These are phyloP conservation scores for Eulithis prunata DNA, from an alignment of 2,888 invertebrate genomes.

Conservation along the genomic window DNA sequence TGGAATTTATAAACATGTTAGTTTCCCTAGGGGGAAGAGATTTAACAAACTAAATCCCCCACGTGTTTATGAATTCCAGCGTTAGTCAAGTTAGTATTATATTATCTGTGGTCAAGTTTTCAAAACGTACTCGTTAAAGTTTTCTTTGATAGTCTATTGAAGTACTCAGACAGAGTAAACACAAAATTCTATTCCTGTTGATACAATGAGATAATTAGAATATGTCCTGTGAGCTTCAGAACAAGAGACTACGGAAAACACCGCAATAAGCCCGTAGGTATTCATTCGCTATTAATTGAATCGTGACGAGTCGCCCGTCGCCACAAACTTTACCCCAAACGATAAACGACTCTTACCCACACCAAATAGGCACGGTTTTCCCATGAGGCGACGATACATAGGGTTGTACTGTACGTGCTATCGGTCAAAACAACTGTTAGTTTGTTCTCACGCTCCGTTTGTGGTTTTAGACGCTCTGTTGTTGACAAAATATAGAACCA, in stretches of 20 bases:
- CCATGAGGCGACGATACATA: constrained; percentile 29
- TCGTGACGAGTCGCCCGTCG: constrained; percentile 59
- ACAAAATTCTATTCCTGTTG: neutral
- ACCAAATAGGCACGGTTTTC: constrained; percentile 49
- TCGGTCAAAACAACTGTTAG: constrained; percentile 59
- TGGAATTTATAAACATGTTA: no score
- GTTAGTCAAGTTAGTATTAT: no score
- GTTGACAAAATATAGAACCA: constrained; percentile 53
- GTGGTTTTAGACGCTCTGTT: constrained; percentile 58
- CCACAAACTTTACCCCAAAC: constrained; percentile 37
- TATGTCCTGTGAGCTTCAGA: constrained; percentile 23
- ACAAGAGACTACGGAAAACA: constrained; percentile 52
- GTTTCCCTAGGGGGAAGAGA: no score
- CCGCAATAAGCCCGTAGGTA: constrained; percentile 50
- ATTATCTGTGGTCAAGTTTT: no score
- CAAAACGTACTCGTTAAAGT: no score
- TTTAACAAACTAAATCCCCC: no score
- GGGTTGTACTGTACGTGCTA: constrained; percentile 49
- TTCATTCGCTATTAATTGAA: constrained; percentile 69
- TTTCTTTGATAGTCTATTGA: no score
- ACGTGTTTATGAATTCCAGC: no score
- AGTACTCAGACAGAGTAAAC: no score
- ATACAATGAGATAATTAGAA: constrained; percentile 12
- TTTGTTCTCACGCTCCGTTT: constrained; percentile 70
- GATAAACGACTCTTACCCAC: constrained; percentile 44